These are phyloP conservation scores for Hyposoter didymator DNA, from an alignment of 2,888 invertebrate genomes.

Conservation along the genomic window DNA sequence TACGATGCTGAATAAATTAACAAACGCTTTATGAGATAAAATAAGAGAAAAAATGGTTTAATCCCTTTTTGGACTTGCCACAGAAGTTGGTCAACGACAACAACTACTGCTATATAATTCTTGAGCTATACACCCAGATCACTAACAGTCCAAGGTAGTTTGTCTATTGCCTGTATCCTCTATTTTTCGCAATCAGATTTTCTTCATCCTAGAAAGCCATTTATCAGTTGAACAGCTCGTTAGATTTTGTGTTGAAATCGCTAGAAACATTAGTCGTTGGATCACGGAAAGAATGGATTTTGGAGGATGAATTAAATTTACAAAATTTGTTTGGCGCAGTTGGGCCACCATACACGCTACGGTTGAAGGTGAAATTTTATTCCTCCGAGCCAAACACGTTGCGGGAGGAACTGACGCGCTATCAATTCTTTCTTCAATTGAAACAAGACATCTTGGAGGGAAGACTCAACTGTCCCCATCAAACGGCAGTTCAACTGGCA, in stretches of 20 bases:
- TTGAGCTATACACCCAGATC: slow-evolving; percentile 53
- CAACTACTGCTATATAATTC: slow-evolving; percentile 50
- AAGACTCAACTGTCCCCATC: slow-evolving; percentile 94
- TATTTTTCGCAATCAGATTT: slow-evolving; percentile 12
- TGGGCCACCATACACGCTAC: slow-evolving; percentile 98
- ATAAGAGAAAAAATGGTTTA: slow-evolving; percentile 17
- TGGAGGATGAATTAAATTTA: neutral
- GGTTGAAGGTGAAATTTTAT: slow-evolving; percentile 99
- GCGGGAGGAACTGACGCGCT: slow-evolving; percentile 98
- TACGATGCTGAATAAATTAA: slow-evolving; percentile 21
- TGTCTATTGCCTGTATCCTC: slow-evolving; percentile 35
- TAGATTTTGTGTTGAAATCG: slow-evolving; percentile 18
- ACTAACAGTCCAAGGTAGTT: slow-evolving; percentile 49
- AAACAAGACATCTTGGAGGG: slow-evolving; percentile 98
- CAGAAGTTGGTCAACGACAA: slow-evolving; percentile 44
- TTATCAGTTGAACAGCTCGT: slow-evolving; percentile 4
- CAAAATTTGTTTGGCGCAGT: slow-evolving; percentile 86
- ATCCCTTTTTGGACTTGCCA: slow-evolving; percentile 19
- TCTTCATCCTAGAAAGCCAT: slow-evolving; percentile 33
- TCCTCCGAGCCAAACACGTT: slow-evolving; percentile 99
- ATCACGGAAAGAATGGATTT: neutral
- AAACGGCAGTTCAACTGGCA: slow-evolving; percentile 94
- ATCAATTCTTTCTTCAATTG: slow-evolving; percentile 98
- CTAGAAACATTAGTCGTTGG: slow-evolving; percentile 2
- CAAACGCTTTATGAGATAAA: slow-evolving; percentile 3